Evolutionary conservation across 2,797 vertebrate genomes (phyloP).

Genomic region (Coracias cyanogaster): DNA sequence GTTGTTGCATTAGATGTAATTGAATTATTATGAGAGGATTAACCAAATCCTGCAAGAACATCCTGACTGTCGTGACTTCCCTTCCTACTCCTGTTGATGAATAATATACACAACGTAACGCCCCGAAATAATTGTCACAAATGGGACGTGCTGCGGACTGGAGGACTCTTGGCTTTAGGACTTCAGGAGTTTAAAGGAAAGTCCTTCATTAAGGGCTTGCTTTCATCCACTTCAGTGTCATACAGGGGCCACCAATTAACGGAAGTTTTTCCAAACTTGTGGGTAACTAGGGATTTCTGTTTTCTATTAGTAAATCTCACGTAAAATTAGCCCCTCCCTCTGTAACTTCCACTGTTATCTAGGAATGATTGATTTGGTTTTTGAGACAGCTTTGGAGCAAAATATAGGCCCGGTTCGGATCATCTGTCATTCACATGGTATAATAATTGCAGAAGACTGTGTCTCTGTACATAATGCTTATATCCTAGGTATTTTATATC

Average conservation of each 20-base stretch:
- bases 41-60: conserved; percentile 2
- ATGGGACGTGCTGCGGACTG: background rate
- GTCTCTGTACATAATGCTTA: background rate
- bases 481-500: background rate
- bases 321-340: background rate
- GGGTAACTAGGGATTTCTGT: background rate
- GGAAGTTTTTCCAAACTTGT: background rate
- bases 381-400: background rate
- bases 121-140: background rate
- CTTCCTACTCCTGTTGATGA: background rate
- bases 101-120: background rate
- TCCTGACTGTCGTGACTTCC: background rate
- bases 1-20: background rate
- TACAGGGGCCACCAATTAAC: background rate
- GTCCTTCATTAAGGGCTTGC: background rate
- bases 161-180: background rate
- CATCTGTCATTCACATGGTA: background rate
- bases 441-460: background rate
- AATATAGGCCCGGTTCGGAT: background rate
- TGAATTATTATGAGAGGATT: conserved; percentile 14
- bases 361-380: background rate
- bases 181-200: background rate
- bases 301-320: background rate
- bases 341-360: background rate
- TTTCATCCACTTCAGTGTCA: background rate